phyloP scores from a whole-genome alignment of 1,140 invertebrate genomes.

The Cheumatopsyche charites region DNA sequence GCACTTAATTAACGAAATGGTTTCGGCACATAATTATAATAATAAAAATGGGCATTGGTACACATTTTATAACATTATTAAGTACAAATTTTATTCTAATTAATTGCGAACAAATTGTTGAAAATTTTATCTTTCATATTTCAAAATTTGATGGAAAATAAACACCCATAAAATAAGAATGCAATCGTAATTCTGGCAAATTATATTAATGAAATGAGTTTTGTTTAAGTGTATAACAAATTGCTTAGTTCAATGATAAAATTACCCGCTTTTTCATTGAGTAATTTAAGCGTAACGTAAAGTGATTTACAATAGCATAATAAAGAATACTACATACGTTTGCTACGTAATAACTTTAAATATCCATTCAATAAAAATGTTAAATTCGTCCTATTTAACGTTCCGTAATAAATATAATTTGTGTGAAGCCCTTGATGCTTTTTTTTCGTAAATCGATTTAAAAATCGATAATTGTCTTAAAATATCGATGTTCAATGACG shows the following conservation, averaged over 20 bases:
- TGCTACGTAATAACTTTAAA: neutral
- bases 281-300: neutral
- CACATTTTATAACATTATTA: too few relatives aligned
- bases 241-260: neutral
- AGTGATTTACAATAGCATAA: constrained; percentile 9
- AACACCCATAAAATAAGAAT: too few relatives aligned
- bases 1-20: too few relatives aligned
- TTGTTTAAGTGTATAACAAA: constrained; percentile 2
- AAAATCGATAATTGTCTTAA: too few relatives aligned
- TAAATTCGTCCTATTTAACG: neutral
- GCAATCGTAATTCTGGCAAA: too few relatives aligned
- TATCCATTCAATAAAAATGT: neutral
- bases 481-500: too few relatives aligned
- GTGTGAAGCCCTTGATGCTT: neutral
- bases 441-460: neutral
- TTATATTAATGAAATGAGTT: neutral
- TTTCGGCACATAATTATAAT: too few relatives aligned
- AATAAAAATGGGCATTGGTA: too few relatives aligned
- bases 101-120: too few relatives aligned
- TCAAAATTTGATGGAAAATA: too few relatives aligned
- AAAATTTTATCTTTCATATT: too few relatives aligned
- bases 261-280: constrained; percentile 1
- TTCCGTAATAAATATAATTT: neutral
- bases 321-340: constrained; percentile 10
- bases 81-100: too few relatives aligned